Base-by-base conservation (phyloP, 2,888 invertebrate genomes). In the Drosophila acutilabella region DNA sequence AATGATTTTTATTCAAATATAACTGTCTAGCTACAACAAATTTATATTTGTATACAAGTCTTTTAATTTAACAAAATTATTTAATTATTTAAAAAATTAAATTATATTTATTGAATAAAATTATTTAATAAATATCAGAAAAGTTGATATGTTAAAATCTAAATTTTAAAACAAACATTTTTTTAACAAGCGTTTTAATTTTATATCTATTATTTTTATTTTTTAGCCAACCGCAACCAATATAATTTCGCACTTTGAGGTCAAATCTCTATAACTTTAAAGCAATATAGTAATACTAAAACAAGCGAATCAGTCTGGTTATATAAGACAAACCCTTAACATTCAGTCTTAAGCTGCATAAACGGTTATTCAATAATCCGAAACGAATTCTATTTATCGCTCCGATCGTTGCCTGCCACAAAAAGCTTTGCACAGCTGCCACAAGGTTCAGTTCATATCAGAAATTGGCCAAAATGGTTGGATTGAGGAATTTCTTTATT, bases 361-460 rank as follows among this genome's bases (percentile, higher is more conserved):
- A 7, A 26, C 33, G 23, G 41, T 66, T 64, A 66, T n/a, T 5
- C 42, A 66, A 64, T 36, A 8, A 36, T 41, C 30, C 53, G 11
- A 3, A 60, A 33, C 33, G n/a, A 56, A 56, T 45, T 11, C 14
- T 13, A 45, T 45, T 45, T 56, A 20, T 8, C 45, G 56, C 10
- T 45, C 14, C 10, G 20, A 3, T 44, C 33, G 2, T 5, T 14
- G 13, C 11, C 5, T 11, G 14, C 36, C 36, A 36, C 56, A 56
- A 56, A 56, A 56, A 42, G 38, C n/a, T 10, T 11, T 14, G n/a
- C 18, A 7, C 18, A 30, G 4, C n/a, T 20, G 11, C 18, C 10
- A 13, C 7, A 20, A 14, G 0, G 14, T 20, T 50, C 36, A 60
- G 42, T 60, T 42, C 6, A 23, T 20, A 1, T n/a, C 0, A 6